A percentile compares a stretch with the other conserved stretches of the same genome.
These are phyloP conservation scores for Zaprionus africanus DNA, from an alignment of 1,140 invertebrate genomes.

Conservation along the genomic window DNA sequence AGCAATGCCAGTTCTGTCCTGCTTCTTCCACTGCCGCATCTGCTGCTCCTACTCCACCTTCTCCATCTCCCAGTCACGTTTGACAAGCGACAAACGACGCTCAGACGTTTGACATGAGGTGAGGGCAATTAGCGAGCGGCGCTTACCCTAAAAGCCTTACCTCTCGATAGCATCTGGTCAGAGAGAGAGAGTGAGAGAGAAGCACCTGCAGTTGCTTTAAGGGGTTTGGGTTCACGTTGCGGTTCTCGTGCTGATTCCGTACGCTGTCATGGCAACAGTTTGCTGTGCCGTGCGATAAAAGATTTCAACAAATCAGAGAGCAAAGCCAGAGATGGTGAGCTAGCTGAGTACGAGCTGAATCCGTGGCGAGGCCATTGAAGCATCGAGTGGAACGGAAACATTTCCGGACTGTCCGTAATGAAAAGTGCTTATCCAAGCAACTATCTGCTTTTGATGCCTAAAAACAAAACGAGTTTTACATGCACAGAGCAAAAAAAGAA, in stretches of 20 bases:
- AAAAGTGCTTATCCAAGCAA: constrained; percentile 81
- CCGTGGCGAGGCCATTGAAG: constrained; percentile 17
- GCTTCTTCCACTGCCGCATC: not conserved
- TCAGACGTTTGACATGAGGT: constrained; percentile 63
- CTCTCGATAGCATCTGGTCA: constrained; percentile 13
- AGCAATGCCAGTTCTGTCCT: not conserved
- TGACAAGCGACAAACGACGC: constrained; percentile 65
- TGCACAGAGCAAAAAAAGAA: constrained; percentile 16
- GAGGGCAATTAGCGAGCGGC: constrained; percentile 72
- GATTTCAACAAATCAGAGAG: constrained; percentile 79
- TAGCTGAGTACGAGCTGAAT: not conserved
- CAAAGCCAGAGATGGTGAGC: constrained; percentile 7
- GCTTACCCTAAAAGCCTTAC: constrained; percentile 53
- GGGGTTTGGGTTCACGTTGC: constrained; percentile 11
- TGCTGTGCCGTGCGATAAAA: constrained; percentile 65
- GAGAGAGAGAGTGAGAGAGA: no score
- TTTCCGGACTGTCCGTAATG: constrained; percentile 55
- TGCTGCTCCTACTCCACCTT: not conserved
- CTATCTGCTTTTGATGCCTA: constrained; percentile 65
- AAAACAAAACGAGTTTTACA: constrained; percentile 69
- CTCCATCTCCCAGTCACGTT: constrained; percentile 48
- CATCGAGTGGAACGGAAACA: constrained; percentile 48
- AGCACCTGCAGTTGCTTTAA: constrained; percentile 25
- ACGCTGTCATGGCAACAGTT: constrained; percentile 73
- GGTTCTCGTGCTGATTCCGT: constrained; percentile 25